Percentiles rank a stretch among this genome's conserved stretches.
These are phyloP conservation scores for Octodonta nipae DNA, from an alignment of 2,888 invertebrate species.

Conservation along the genomic window DNA sequence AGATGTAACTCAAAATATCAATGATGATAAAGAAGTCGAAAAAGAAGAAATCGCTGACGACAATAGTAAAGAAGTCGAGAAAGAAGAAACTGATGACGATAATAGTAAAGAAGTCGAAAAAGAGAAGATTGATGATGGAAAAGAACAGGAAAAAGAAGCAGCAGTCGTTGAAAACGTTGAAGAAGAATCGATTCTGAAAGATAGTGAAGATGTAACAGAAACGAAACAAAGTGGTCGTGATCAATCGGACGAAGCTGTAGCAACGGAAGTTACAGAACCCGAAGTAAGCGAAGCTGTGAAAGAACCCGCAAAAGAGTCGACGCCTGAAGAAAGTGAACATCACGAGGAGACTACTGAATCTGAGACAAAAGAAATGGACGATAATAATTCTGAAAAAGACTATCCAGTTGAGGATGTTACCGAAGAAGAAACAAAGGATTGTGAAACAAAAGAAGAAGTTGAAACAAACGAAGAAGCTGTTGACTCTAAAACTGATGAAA, in stretches of 20 bases:
- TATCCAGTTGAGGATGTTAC: slow-evolving; percentile 3
- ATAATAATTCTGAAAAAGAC: slow-evolving; percentile 5
- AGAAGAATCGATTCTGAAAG: slow-evolving; percentile 2
- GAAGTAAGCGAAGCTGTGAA: background rate
- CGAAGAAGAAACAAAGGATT: slow-evolving; percentile 5
- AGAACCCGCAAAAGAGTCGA: slow-evolving; percentile 1
- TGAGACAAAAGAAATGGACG: background rate
- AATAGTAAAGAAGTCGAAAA: slow-evolving; percentile 2
- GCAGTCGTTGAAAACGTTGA: background rate
- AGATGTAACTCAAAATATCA: background rate
- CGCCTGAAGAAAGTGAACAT: slow-evolving; percentile 4
- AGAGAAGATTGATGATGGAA: slow-evolving; percentile 1
- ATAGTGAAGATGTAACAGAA: slow-evolving; percentile 5
- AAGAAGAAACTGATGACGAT: slow-evolving; percentile 3
- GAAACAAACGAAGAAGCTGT: slow-evolving; percentile 2
- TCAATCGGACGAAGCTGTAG: slow-evolving; percentile 2
- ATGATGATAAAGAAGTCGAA: slow-evolving; percentile 2
- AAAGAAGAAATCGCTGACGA: slow-evolving; percentile 3
- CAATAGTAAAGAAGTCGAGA: slow-evolving; percentile 2
- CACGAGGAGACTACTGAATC: background rate
- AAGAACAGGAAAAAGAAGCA: too few relatives aligned
- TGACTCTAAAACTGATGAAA: slow-evolving; percentile 3
- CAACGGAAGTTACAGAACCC: background rate
- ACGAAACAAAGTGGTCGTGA: slow-evolving; percentile 5
- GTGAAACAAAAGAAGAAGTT: slow-evolving; percentile 1